phyloP scores from a whole-genome alignment of 2,888 invertebrate species.

The Nezara viridula region DNA sequence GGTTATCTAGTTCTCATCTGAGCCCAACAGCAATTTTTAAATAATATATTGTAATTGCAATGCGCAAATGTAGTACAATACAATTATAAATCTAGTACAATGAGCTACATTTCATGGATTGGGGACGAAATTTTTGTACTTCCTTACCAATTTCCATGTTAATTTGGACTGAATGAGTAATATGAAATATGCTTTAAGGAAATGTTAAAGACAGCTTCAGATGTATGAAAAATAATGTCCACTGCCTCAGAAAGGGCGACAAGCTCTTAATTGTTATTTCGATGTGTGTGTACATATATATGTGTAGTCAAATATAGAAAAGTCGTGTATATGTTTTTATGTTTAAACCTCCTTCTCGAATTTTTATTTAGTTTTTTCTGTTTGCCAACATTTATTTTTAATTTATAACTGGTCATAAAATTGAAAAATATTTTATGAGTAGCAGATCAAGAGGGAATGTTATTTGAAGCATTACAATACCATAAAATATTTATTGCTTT shows the following conservation, averaged over 20 bases:
- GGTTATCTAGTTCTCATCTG: constrained; percentile 24
- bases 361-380: not conserved
- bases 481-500: no score
- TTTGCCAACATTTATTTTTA: not conserved
- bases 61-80: not conserved
- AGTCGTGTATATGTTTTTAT: constrained; percentile 2
- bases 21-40: constrained; percentile 7
- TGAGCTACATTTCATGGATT: constrained; percentile 48
- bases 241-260: constrained; percentile 41
- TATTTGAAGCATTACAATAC: no score
- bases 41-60: not conserved
- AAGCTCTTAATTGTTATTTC: constrained; percentile 43
- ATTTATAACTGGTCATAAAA: not conserved
- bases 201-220: not conserved
- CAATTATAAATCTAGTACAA: constrained; percentile 47
- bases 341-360: not conserved
- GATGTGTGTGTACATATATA: constrained; percentile 24
- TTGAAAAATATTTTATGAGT: no score
- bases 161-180: constrained; percentile 29
- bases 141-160: constrained; percentile 27
- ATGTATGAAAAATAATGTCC: constrained; percentile 39
- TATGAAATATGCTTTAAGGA: not conserved
- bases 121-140: constrained; percentile 39
- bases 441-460: no score
- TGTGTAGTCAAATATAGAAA: constrained; percentile 52